Percentiles rank a stretch among this genome's conserved stretches.
These are phyloP conservation scores for Phataginus tetradactyla DNA, from an alignment of 2,797 vertebrate species.

Conservation along the genomic window DNA sequence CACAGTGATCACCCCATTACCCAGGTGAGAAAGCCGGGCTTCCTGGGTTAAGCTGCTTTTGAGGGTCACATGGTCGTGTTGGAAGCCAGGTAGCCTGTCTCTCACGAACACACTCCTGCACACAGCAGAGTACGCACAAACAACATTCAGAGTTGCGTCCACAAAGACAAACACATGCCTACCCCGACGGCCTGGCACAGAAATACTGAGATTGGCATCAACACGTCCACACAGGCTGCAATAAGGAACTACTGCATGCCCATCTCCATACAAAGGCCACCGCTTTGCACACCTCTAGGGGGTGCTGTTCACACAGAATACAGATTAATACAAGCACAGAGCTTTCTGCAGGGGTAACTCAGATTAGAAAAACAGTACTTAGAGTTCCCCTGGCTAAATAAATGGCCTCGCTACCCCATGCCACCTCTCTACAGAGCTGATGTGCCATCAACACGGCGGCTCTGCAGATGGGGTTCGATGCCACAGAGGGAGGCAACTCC, in stretches of 20 bases:
- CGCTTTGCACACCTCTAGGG: neutral
- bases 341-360: neutral
- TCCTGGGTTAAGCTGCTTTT: fast-evolving
- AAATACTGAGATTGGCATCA: neutral
- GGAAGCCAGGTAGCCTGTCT: neutral
- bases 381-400: neutral
- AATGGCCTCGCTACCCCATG: fast-evolving
- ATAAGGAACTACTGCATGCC: fast-evolving
- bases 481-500: neutral
- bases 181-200: fast-evolving
- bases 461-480: neutral
- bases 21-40: neutral
- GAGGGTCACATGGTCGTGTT: neutral
- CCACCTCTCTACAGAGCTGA: neutral
- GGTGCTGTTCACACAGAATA: neutral
- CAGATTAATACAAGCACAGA: neutral
- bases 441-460: fast-evolving
- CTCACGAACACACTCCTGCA: neutral
- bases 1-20: fast-evolving
- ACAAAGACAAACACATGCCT: fast-evolving
- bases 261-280: neutral
- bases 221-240: fast-evolving
- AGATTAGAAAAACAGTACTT: neutral
- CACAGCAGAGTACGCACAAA: neutral
- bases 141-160: neutral